A percentile compares a stretch with the other conserved stretches of the same genome.
These are phyloP conservation scores for Frankliniella fusca DNA, from an alignment of 2,888 invertebrate species.

Conservation along the genomic window DNA sequence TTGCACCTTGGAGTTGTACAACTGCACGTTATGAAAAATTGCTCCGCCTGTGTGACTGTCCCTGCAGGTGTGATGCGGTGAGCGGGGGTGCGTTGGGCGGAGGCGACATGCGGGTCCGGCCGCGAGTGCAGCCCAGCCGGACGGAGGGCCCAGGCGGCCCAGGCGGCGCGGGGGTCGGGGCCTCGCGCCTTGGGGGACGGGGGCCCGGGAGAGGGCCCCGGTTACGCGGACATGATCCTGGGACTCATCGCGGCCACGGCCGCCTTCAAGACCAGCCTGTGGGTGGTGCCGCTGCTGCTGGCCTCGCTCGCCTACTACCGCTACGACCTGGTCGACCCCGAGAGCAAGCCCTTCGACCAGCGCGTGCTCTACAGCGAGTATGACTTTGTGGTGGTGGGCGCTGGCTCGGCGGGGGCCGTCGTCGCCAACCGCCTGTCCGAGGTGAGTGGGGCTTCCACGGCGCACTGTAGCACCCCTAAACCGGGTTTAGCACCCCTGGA, in stretches of 20 bases:
- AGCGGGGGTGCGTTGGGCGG: not conserved
- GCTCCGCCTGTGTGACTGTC: no score
- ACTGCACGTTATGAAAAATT: no score
- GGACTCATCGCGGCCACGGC: conserved; percentile 38
- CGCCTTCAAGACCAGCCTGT: conserved; percentile 54
- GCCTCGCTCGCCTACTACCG: conserved; percentile 77
- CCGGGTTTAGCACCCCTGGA: no score
- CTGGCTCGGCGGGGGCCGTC: conserved; percentile 86
- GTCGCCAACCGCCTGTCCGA: conserved; percentile 78
- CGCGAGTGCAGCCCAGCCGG: not conserved
- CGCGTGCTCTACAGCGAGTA: conserved; percentile 67
- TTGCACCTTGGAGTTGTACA: no score
- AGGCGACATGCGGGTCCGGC: not conserved
- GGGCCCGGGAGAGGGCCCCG: conserved; percentile 31
- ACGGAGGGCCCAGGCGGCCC: not conserved
- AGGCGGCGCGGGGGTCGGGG: no score
- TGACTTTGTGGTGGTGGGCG: conserved; percentile 79
- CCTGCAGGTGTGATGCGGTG: conserved; percentile 6
- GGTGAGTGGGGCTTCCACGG: no score
- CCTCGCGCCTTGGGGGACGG: not conserved
- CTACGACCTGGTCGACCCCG: conserved; percentile 76
- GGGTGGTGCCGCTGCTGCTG: conserved; percentile 77
- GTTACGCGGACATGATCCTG: conserved; percentile 34
- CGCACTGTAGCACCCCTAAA: no score
- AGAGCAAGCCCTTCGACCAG: conserved; percentile 67